Conservation (phyloP, 2,113 vertebrate species). For the Cinclus mexicanus region DNA sequence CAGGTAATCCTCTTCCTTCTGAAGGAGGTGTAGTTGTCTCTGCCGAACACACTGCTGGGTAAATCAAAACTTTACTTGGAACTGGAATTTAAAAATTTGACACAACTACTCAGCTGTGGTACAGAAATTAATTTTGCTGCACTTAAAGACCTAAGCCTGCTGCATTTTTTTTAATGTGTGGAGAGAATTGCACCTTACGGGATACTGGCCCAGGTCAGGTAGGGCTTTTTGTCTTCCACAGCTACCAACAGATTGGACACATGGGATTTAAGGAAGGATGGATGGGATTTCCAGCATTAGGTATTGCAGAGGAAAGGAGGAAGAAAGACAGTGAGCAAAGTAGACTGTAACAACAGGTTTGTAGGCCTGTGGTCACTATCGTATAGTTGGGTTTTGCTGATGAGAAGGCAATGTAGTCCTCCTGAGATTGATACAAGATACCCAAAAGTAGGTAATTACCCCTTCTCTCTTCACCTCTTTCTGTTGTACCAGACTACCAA, state of each 20-base stretch:
- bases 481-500: background rate
- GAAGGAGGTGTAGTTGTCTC: background rate
- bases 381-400: background rate
- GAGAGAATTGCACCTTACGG: background rate
- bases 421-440: background rate
- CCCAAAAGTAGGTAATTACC: rapidly evolving
- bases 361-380: background rate
- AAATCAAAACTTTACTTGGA: background rate
- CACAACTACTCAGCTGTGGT: background rate
- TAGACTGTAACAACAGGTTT: background rate
- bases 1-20: background rate
- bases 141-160: background rate
- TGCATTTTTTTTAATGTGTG: rapidly evolving
- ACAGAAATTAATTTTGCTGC: background rate
- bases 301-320: background rate
- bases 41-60: background rate
- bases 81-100: background rate
- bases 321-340: background rate
- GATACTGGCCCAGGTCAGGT: background rate
- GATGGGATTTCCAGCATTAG: background rate
- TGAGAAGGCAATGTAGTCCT: background rate
- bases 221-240: background rate
- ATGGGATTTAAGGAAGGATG: background rate
- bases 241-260: rapidly evolving
- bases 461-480: background rate